These are phyloP conservation scores for Morpho deidamia DNA, from an alignment of 2,888 invertebrate species.

Conservation along the genomic window DNA sequence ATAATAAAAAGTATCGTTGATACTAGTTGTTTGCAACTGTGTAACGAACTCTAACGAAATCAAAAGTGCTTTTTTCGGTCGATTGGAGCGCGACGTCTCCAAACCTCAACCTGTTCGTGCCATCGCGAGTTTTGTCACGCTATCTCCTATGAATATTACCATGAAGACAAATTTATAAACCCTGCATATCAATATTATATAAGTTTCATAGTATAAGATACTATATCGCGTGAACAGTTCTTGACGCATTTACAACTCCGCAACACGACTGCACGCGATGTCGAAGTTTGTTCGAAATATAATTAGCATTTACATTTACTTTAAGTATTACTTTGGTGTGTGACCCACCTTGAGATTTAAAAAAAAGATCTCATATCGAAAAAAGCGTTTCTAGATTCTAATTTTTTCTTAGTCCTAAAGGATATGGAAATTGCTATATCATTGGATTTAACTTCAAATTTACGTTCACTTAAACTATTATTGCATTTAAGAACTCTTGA, in stretches of 20 bases:
- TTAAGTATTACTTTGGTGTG: background rate
- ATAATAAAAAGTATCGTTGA: background rate
- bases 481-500: too few relatives aligned
- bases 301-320: slow-evolving; percentile 2
- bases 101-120: slow-evolving; percentile 41
- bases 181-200: slow-evolving; percentile 9
- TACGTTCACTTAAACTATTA: too few relatives aligned
- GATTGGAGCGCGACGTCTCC: slow-evolving; percentile 41
- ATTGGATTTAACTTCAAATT: too few relatives aligned
- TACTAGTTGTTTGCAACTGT: slow-evolving; percentile 13
- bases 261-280: slow-evolving; percentile 17
- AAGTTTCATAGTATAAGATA: slow-evolving; percentile 10
- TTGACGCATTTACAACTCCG: slow-evolving; percentile 21
- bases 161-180: slow-evolving; percentile 11
- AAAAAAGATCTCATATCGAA: background rate
- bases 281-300: slow-evolving; percentile 4
- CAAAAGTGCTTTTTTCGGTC: slow-evolving; percentile 43
- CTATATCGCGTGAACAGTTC: slow-evolving; percentile 17
- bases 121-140: slow-evolving; percentile 43
- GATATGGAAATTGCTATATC: too few relatives aligned
- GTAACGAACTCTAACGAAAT: slow-evolving; percentile 39
- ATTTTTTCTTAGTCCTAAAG: too few relatives aligned
- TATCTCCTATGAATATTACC: slow-evolving; percentile 20
- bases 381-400: too few relatives aligned
- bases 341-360: too few relatives aligned